These are phyloP conservation scores for Thalassaphorura encarpata DNA, from an alignment of 1,140 invertebrate species.

Conservation along the genomic window DNA sequence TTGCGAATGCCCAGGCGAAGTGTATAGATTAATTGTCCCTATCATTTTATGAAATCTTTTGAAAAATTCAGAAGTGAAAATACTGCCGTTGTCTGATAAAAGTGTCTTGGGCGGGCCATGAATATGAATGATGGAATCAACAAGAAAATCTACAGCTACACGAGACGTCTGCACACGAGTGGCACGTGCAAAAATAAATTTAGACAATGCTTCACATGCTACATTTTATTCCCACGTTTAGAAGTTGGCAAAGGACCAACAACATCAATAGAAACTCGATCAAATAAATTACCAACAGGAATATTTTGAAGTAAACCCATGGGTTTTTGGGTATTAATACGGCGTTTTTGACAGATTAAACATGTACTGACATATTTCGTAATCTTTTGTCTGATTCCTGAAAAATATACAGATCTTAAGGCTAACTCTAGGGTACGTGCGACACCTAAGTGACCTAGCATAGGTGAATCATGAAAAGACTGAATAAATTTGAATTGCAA, in stretches of 20 bases:
- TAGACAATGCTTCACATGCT: constrained; percentile 26
- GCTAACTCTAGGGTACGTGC: too few species aligned
- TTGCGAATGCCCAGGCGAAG: constrained; percentile 20
- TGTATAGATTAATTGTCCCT: constrained; percentile 10
- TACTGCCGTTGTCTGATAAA: constrained; percentile 24
- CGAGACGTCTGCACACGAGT: constrained; percentile 1
- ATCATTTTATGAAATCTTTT: constrained; percentile 2
- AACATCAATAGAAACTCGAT: too few species aligned
- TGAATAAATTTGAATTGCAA: too few species aligned
- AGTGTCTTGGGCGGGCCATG: constrained; percentile 23
- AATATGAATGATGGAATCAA: neutral
- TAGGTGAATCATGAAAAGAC: too few species aligned
- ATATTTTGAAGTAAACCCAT: too few species aligned
- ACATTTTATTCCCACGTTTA: neutral
- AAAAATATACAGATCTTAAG: too few species aligned
- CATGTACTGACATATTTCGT: too few species aligned
- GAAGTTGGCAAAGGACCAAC: neutral
- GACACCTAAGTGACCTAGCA: too few species aligned
- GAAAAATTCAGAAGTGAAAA: constrained; percentile 19
- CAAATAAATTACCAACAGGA: too few species aligned
- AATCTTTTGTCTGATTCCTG: too few species aligned
- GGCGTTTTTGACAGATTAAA: too few species aligned
- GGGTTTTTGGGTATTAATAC: too few species aligned
- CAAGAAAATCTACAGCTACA: neutral
- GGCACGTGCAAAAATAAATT: constrained; percentile 33